Evolutionary conservation across 2,113 vertebrate species (phyloP).

Genomic region (Mesitornis unicolor): DNA sequence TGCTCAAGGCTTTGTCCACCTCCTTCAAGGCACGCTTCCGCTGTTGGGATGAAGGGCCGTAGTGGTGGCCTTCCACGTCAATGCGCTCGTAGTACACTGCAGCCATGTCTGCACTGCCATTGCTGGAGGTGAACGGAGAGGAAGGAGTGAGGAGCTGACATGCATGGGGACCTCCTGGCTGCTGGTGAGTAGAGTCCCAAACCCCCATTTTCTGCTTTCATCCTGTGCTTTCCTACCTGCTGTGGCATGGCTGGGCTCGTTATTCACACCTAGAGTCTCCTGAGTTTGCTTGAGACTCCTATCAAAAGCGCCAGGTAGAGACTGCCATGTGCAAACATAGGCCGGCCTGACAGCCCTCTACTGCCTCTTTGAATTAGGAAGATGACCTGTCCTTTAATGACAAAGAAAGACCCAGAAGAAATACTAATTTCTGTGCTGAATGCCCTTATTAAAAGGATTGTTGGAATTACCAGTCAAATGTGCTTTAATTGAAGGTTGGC

Average conservation of each 20-base stretch:
- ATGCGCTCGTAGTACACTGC: slow-evolving; percentile 91
- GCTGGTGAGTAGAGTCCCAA: no score
- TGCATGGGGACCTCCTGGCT: not conserved
- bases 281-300: not conserved
- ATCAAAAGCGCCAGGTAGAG: not conserved
- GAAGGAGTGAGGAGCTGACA: not conserved
- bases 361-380: not conserved
- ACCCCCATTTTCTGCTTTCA: not conserved
- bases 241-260: fast-evolving
- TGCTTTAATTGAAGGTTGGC: slow-evolving; percentile 42
- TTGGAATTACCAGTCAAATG: not conserved
- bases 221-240: not conserved
- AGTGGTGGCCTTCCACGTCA: slow-evolving; percentile 91
- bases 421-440: not conserved
- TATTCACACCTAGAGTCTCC: not conserved
- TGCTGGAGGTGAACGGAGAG: slow-evolving; percentile 59
- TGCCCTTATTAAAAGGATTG: not conserved
- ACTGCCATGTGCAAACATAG: not conserved
- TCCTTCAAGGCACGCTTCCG: slow-evolving; percentile 74
- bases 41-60: slow-evolving; percentile 83
- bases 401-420: not conserved
- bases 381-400: not conserved
- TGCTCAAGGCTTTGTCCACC: slow-evolving; percentile 82
- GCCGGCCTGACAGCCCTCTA: not conserved
- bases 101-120: slow-evolving; percentile 78